A percentile compares a stretch with the other conserved stretches of the same genome.
phyloP scores from a whole-genome alignment of 2,113 vertebrate genomes.

The Labrus mixtus region DNA sequence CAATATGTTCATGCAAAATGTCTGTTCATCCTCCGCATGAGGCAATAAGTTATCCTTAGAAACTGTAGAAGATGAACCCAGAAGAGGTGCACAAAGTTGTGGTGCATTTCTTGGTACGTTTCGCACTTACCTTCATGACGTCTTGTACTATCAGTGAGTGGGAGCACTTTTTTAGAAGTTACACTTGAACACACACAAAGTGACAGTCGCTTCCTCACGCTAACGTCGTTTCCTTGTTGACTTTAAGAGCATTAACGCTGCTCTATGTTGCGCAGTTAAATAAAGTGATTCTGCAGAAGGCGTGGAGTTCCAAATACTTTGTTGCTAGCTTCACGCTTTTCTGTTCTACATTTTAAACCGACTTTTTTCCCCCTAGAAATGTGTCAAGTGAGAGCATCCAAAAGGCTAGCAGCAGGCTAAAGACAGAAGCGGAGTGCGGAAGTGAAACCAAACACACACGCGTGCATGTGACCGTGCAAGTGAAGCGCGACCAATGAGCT shows the following conservation, averaged over 20 bases:
- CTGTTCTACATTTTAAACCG: neutral
- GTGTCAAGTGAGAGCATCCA: neutral
- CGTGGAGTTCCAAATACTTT: neutral
- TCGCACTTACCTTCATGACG: conserved; percentile 67
- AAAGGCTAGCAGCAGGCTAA: conserved; percentile 62
- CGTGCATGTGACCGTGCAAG: conserved; percentile 50
- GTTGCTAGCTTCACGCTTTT: neutral
- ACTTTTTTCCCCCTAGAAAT: neutral
- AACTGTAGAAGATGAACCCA: neutral
- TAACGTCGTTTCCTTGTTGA: conserved; percentile 69
- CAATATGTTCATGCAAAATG: conserved; percentile 10
- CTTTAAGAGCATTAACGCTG: neutral
- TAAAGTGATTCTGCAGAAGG: neutral
- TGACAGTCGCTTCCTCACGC: conserved; percentile 42
- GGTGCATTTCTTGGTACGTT: neutral
- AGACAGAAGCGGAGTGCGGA: conserved; percentile 71
- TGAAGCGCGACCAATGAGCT: conserved; percentile 52
- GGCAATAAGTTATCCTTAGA: conserved; percentile 13
- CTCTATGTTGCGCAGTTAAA: neutral
- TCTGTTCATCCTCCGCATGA: conserved; percentile 26
- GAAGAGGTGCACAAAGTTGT: neutral
- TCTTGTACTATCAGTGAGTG: neutral
- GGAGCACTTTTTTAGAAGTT: neutral
- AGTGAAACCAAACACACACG: conserved; percentile 80
- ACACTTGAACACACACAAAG: conserved; percentile 9